Percentiles rank a stretch among this genome's conserved stretches.
Conservation (phyloP, 2,888 invertebrate genomes). For the Oligia latruncula region DNA sequence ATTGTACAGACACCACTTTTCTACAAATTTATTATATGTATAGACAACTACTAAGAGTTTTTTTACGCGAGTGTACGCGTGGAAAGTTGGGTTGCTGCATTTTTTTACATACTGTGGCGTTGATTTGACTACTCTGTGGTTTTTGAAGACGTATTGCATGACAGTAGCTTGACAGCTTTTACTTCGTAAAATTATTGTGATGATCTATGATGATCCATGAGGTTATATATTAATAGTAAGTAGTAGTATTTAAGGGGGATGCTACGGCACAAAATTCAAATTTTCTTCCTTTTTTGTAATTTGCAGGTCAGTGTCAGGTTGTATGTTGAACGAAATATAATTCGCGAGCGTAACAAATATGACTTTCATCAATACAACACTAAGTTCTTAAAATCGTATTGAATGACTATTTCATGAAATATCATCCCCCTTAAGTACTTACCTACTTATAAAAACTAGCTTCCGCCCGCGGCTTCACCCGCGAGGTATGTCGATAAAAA, state of each 20-base stretch:
- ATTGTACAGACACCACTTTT: no score
- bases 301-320: no score
- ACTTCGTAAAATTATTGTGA: slow-evolving; percentile 3
- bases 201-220: slow-evolving; percentile 1
- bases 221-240: not conserved
- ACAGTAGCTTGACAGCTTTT: slow-evolving; percentile 5
- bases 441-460: not conserved
- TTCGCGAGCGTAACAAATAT: no score
- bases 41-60: slow-evolving; percentile 12
- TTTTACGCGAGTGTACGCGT: slow-evolving; percentile 23
- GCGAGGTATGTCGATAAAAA: no score
- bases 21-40: no score
- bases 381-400: not conserved
- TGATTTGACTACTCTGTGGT: slow-evolving; percentile 20
- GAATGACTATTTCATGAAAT: not conserved
- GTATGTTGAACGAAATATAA: no score
- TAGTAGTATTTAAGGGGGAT: not conserved
- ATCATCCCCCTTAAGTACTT: not conserved
- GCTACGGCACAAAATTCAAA: no score
- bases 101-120: slow-evolving; percentile 4
- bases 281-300: no score
- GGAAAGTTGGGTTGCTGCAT: not conserved
- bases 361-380: no score
- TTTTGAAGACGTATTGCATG: slow-evolving; percentile 5
- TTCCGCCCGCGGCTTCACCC: no score